phyloP scores from a whole-genome alignment of 2,113 vertebrate genomes.

The Larimichthys polyactis region DNA sequence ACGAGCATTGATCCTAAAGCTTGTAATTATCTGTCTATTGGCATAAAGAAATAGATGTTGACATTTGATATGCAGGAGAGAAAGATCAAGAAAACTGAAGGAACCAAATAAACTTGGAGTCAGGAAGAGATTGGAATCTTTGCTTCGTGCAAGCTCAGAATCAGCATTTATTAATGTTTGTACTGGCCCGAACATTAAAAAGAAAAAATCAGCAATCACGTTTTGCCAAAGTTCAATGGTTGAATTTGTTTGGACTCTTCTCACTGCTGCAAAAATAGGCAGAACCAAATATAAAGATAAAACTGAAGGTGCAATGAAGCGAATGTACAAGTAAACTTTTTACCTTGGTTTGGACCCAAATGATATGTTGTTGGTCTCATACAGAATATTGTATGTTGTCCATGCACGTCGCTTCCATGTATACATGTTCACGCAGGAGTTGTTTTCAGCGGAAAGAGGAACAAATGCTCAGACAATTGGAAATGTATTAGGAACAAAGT shows the following conservation, averaged over 20 bases:
- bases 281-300: neutral
- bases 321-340: neutral
- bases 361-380: neutral
- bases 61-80: slow-evolving; percentile 7
- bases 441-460: slow-evolving; percentile 10
- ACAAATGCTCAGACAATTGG: slow-evolving; percentile 30
- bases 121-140: slow-evolving; percentile 25
- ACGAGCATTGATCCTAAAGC: neutral
- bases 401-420: neutral
- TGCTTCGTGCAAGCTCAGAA: neutral
- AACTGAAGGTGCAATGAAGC: neutral
- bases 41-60: slow-evolving; percentile 11
- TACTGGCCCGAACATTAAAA: neutral
- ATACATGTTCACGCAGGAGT: neutral
- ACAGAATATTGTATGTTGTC: neutral
- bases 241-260: neutral
- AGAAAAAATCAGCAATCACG: neutral
- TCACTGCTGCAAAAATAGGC: neutral
- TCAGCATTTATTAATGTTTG: slow-evolving; percentile 7
- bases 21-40: neutral
- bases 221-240: neutral
- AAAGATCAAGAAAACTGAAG: neutral
- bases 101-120: neutral
- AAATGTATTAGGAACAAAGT: slow-evolving; percentile 44
- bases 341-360: neutral